Conservation (phyloP, 2,797 vertebrate species). For the Valencia hispanica region DNA sequence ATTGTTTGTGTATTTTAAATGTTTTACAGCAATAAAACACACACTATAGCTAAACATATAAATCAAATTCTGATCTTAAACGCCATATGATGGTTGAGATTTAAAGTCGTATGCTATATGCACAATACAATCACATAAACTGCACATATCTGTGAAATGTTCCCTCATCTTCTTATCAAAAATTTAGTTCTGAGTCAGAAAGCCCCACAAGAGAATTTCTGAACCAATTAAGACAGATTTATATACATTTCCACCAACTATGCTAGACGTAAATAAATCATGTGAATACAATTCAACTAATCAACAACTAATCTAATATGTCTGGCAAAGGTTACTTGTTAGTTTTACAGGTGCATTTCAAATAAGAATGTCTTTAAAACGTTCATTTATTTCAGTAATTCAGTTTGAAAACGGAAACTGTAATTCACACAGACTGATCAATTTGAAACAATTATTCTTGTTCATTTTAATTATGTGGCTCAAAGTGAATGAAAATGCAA, state of each 20-base stretch:
- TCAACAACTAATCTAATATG: not conserved
- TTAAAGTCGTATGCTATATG: not conserved
- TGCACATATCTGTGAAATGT: not conserved
- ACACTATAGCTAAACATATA: not conserved
- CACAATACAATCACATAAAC: not conserved
- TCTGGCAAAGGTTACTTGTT: not conserved
- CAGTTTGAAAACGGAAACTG: no score
- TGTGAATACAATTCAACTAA: not conserved
- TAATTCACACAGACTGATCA: no score
- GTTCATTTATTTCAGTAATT: no score
- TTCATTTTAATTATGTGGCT: not conserved
- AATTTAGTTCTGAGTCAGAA: not conserved
- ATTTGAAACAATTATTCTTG: not conserved
- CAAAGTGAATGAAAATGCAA: not conserved
- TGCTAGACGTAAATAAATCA: not conserved
- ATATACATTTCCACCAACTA: not conserved
- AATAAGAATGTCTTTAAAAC: not conserved
- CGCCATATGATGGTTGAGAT: not conserved
- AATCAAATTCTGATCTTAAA: not conserved
- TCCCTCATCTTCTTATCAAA: not conserved
- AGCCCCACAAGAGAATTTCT: not conserved
- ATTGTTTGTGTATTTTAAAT: not conserved
- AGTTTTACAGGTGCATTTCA: not conserved
- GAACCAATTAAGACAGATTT: not conserved
- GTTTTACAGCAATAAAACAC: not conserved